Evolutionary conservation across 2,888 invertebrate genomes (phyloP).

Genomic region (Branchipolynoe longqiensis): DNA sequence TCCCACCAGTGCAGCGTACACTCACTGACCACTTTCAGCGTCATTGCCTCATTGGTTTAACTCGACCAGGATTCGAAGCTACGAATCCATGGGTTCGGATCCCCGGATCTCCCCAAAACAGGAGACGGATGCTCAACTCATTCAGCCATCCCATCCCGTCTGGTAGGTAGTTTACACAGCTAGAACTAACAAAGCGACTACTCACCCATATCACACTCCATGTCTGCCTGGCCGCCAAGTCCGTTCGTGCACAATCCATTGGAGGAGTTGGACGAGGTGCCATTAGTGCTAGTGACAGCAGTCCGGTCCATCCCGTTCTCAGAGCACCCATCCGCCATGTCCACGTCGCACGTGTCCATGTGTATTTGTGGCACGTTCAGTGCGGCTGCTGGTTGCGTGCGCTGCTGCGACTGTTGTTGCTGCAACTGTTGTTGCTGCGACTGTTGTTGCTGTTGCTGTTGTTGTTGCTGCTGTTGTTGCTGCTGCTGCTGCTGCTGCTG

Average conservation of each 20-base stretch:
- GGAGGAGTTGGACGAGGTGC: slow-evolving; percentile 65
- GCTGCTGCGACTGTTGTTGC: not conserved
- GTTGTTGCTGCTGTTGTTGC: not conserved
- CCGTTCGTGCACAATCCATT: slow-evolving; percentile 68
- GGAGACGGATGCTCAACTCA: no score
- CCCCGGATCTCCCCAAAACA: no score
- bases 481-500: not conserved
- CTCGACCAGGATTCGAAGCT: no score
- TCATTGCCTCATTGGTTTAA: no score
- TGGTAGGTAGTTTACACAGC: no score
- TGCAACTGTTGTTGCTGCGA: not conserved
- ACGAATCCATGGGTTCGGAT: no score
- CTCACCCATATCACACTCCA: slow-evolving; percentile 75
- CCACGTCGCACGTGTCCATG: slow-evolving; percentile 70
- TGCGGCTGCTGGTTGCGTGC: not conserved
- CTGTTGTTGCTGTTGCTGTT: not conserved
- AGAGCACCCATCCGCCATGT: slow-evolving; percentile 75
- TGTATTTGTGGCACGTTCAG: slow-evolving; percentile 42
- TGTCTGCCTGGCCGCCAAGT: slow-evolving; percentile 60
- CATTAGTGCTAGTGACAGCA: slow-evolving; percentile 75
- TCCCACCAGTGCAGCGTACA: no score
- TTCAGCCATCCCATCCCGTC: no score
- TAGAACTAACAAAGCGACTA: no score
- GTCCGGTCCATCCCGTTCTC: slow-evolving; percentile 68
- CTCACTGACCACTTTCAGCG: no score